Conservation (phyloP, 1,140 invertebrate species). For the Meloidogyne exigua region DNA sequence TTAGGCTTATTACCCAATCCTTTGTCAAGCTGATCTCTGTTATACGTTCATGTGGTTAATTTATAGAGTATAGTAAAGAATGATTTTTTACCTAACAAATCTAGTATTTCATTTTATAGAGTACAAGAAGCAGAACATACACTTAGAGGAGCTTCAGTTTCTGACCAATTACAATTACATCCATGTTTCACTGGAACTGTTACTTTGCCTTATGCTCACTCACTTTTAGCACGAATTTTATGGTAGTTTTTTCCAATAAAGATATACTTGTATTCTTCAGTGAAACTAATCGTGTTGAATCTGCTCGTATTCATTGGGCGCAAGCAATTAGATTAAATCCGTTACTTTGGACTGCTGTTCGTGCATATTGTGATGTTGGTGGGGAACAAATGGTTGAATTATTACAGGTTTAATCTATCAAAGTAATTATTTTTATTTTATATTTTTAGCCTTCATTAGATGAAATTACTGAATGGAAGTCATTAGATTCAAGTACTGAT, state of each 20-base stretch:
- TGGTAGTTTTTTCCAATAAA: constrained; percentile 21
- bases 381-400: constrained; percentile 8
- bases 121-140: constrained; percentile 32
- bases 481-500: background rate
- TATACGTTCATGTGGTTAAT: too few species aligned
- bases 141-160: constrained; percentile 24
- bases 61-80: too few species aligned
- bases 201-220: constrained; percentile 33
- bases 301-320: constrained; percentile 8
- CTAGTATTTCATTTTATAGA: constrained; percentile 23
- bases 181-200: constrained; percentile 27
- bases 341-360: constrained; percentile 23
- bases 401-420: background rate
- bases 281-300: constrained; percentile 36
- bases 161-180: constrained; percentile 35
- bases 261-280: constrained; percentile 6
- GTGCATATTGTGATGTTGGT: constrained; percentile 27
- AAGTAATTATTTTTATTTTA: background rate
- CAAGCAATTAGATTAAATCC: constrained; percentile 13
- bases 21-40: too few species aligned
- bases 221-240: constrained; percentile 37
- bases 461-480: background rate
- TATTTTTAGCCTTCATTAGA: constrained; percentile 13
- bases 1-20: too few species aligned
- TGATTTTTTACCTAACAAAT: background rate